These are phyloP conservation scores for Anastatus disparis DNA, from an alignment of 1,140 invertebrate species.

Conservation along the genomic window DNA sequence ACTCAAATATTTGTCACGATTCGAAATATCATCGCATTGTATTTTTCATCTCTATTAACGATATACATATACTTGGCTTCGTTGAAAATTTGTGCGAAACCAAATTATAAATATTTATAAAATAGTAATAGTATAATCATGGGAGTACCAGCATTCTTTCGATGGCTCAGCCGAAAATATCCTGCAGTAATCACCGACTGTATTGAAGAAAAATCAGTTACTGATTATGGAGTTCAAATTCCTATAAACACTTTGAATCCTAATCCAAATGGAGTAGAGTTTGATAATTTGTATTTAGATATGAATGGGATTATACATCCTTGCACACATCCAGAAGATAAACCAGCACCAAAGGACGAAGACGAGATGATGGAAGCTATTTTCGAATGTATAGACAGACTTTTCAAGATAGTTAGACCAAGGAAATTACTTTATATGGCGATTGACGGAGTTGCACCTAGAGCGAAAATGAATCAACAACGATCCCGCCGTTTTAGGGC, in stretches of 20 bases:
- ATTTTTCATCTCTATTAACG: too few species aligned
- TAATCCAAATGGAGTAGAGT: slow-evolving; percentile 97
- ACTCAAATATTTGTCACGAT: too few species aligned
- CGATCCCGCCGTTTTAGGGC: slow-evolving; percentile 95
- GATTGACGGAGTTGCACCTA: slow-evolving; percentile 97
- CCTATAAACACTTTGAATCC: slow-evolving; percentile 87
- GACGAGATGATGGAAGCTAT: slow-evolving; percentile 99
- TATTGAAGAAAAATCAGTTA: slow-evolving; percentile 84
- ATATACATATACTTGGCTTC: too few species aligned
- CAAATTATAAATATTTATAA: not conserved
- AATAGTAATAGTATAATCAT: slow-evolving; percentile 68
- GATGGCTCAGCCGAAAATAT: slow-evolving; percentile 98
- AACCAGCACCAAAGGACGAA: slow-evolving; percentile 96
- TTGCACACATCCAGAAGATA: slow-evolving; percentile 99
- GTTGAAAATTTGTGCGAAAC: too few species aligned
- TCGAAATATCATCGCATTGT: too few species aligned
- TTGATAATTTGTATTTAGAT: slow-evolving; percentile 98
- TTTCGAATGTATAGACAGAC: slow-evolving; percentile 97
- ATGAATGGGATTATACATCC: slow-evolving; percentile 99
- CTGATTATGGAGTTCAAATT: slow-evolving; percentile 72
- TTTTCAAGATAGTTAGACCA: slow-evolving; percentile 95
- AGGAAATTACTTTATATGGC: slow-evolving; percentile 98
- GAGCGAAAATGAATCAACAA: slow-evolving; percentile 99
- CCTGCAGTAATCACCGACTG: slow-evolving; percentile 96
- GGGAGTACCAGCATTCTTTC: slow-evolving; percentile 99